phyloP scores from a whole-genome alignment of 2,797 vertebrate genomes.

The Harpagifer antarcticus region DNA sequence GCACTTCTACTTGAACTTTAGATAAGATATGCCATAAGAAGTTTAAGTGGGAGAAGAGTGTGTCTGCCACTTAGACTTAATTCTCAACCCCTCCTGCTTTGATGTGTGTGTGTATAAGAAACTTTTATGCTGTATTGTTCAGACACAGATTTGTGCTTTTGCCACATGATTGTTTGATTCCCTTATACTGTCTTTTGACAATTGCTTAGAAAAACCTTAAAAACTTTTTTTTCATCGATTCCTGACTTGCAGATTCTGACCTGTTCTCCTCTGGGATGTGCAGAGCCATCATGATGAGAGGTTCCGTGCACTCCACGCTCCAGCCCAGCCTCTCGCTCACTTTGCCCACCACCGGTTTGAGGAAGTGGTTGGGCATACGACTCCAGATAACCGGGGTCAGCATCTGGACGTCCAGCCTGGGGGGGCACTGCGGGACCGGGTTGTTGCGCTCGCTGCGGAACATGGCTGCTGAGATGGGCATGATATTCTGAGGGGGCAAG shows the following conservation, averaged over 20 bases:
- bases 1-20: no score
- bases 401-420: conserved; percentile 90
- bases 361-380: conserved; percentile 93
- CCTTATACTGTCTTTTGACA: no score
- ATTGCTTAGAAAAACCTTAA: no score
- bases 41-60: no score
- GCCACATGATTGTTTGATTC: no score
- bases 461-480: conserved; percentile 97
- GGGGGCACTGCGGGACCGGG: conserved; percentile 93
- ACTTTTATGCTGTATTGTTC: no score
- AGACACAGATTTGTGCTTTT: no score
- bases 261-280: conserved; percentile 97
- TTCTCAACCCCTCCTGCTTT: no score
- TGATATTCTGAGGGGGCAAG: conserved; percentile 90
- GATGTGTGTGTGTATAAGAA: no score
- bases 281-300: conserved; percentile 94
- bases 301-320: conserved; percentile 90
- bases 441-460: conserved; percentile 95
- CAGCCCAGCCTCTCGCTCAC: conserved; percentile 91
- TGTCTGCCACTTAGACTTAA: no score
- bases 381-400: conserved; percentile 94
- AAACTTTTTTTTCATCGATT: neutral
- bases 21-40: no score
- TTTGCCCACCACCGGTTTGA: conserved; percentile 85
- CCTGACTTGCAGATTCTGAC: conserved; percentile 71